Percentiles rank a stretch among this genome's conserved stretches.
These are phyloP conservation scores for Oreochromis tanganicae DNA, from an alignment of 2,113 vertebrate genomes.

Conservation along the genomic window DNA sequence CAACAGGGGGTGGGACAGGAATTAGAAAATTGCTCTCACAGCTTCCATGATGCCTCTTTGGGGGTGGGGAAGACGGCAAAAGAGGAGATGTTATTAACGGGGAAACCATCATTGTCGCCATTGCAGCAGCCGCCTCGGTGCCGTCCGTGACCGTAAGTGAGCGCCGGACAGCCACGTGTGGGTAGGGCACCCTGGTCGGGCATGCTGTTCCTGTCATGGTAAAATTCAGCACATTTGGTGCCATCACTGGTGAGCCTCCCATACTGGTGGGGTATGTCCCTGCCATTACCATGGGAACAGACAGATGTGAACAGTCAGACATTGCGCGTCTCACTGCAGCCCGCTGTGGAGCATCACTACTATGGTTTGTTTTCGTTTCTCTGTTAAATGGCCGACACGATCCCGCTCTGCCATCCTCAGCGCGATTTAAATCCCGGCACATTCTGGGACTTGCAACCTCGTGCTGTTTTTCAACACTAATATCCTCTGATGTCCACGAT, in stretches of 20 bases:
- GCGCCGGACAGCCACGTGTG: conserved; percentile 71
- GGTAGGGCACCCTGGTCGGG: conserved; percentile 56
- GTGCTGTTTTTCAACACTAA: background rate
- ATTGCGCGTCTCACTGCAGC: conserved; percentile 80
- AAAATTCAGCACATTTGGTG: conserved; percentile 2
- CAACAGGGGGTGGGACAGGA: conserved; percentile 50
- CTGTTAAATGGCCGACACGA: background rate
- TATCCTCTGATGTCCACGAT: background rate
- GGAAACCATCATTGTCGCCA: conserved; percentile 34
- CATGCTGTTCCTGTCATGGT: conserved; percentile 2
- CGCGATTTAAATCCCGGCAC: background rate
- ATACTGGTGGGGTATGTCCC: conserved; percentile 78
- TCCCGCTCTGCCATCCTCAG: conserved; percentile 19
- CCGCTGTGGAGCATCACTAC: conserved; percentile 53
- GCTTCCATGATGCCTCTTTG: conserved; percentile 57
- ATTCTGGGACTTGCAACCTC: background rate
- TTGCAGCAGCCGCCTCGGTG: conserved; percentile 26
- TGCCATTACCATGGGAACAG: conserved; percentile 76
- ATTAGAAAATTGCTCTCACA: conserved; percentile 57
- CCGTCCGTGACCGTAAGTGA: conserved; percentile 79
- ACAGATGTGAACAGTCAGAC: conserved; percentile 89
- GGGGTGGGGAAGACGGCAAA: conserved; percentile 63
- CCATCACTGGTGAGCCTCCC: conserved; percentile 44
- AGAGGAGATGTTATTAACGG: conserved; percentile 25
- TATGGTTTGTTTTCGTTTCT: conserved; percentile 21